Evolutionary conservation across 1,140 invertebrate species (phyloP), one percentile per base, ranked within the genome.

Genomic region (Brachystomella parvula): DNA sequence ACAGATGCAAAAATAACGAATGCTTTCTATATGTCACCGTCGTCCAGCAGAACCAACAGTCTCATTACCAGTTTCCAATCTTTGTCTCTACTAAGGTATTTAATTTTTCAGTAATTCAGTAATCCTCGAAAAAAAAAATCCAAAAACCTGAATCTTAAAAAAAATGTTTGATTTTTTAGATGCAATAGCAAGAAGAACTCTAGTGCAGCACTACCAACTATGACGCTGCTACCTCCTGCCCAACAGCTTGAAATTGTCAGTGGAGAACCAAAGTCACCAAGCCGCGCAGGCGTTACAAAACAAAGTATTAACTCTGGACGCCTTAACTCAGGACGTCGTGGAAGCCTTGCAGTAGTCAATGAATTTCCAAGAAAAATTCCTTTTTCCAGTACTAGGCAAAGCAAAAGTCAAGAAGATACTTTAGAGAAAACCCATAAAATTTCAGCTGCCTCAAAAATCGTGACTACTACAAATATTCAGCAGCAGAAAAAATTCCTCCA

Each of bases 1-100:
- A 44, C 3, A 15, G 71, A 73, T 39, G 57, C 44, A 17, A 47
- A 33, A 3, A 56, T 63, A 28, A 59, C 35, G 31, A 69, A 59
- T 56, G 2, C 15, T 17, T 29, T 35, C 2, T 61, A 66, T 31
- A 29, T 59, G 30, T 31, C 49, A 9, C 9, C 39, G 9, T 9
- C 9, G n/a, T 12, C 39, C 9, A n/a, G n/a, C 9, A 44, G n/a
- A 44, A n/a, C n/a, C n/a, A n/a, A n/a, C n/a, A n/a, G n/a, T n/a
- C n/a, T n/a, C n/a, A n/a, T n/a, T n/a, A n/a, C n/a, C n/a, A n/a
- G n/a, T 44, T n/a, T 44, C n/a, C 39, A 44, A n/a, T 12, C n/a
- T 9, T 44, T 44, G 9, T 44, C 9, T 9, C n/a, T 44, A 44
- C 9, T 12, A n/a, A 44, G n/a, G n/a, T 44, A n/a, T 44, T n/a